Conservation (phyloP, 2,888 invertebrate genomes). For the Nomada lathburiana region DNA sequence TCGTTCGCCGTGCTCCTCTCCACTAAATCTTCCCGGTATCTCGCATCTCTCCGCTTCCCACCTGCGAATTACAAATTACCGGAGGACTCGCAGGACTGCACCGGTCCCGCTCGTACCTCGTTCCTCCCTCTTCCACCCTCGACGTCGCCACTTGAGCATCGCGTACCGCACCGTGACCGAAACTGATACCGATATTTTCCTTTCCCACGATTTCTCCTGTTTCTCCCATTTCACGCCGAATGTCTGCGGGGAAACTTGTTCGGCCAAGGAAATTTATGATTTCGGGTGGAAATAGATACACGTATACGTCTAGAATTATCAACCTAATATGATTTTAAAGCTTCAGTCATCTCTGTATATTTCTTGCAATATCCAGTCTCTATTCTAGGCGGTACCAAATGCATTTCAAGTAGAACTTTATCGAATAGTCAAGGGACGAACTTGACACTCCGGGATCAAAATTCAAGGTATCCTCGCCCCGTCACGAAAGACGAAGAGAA, state of each 20-base stretch:
- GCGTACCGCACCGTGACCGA: slow-evolving; percentile 46
- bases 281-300: neutral
- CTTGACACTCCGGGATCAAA: neutral
- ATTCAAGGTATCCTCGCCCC: neutral
- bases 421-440: neutral
- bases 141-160: slow-evolving; percentile 43
- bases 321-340: no score
- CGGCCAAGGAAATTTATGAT: neutral
- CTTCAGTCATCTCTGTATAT: no score
- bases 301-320: no score
- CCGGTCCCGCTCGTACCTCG: slow-evolving; percentile 43
- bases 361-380: no score
- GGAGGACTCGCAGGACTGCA: slow-evolving; percentile 64
- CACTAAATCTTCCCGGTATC: slow-evolving; percentile 74
- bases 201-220: slow-evolving; percentile 24
- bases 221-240: neutral
- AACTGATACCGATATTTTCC: slow-evolving; percentile 40
- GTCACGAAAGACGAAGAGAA: no score
- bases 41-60: slow-evolving; percentile 74
- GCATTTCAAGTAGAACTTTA: neutral
- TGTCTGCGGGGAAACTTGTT: neutral
- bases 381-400: neutral
- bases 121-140: neutral
- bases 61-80: slow-evolving; percentile 78
- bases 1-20: slow-evolving; percentile 66